These are phyloP conservation scores for Mionectes olivaceus DNA, from an alignment of 2,797 vertebrate genomes.

Conservation along the genomic window DNA sequence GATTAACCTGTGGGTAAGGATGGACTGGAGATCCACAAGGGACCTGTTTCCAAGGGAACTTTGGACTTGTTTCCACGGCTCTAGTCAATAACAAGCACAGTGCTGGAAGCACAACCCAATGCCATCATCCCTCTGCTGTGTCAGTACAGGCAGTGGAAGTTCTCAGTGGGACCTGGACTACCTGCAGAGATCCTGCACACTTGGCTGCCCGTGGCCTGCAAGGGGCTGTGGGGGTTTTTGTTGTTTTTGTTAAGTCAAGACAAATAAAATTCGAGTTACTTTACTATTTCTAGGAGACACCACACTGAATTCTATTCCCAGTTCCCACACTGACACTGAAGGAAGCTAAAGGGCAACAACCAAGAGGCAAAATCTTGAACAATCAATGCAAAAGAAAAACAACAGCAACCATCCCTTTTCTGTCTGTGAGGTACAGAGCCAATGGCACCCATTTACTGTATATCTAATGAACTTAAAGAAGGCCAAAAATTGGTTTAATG, in stretches of 20 bases:
- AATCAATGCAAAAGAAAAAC: neutral
- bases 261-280: neutral
- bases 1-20: neutral
- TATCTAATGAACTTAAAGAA: slow-evolving; percentile 1
- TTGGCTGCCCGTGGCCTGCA: neutral
- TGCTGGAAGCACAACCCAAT: neutral
- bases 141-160: neutral
- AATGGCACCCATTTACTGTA: neutral
- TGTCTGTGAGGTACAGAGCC: neutral
- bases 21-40: neutral
- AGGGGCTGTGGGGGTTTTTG: neutral
- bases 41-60: neutral
- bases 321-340: neutral
- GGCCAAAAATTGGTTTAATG: slow-evolving; percentile 19
- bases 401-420: neutral
- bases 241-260: neutral
- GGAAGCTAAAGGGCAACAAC: neutral
- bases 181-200: neutral
- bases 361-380: neutral
- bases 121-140: neutral
- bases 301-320: neutral
- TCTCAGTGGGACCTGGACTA: neutral
- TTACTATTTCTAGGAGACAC: slow-evolving; percentile 3
- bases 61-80: neutral
- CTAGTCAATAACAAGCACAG: neutral